Conservation (phyloP, 2,113 vertebrate species). For the Rhinoderma darwinii region DNA sequence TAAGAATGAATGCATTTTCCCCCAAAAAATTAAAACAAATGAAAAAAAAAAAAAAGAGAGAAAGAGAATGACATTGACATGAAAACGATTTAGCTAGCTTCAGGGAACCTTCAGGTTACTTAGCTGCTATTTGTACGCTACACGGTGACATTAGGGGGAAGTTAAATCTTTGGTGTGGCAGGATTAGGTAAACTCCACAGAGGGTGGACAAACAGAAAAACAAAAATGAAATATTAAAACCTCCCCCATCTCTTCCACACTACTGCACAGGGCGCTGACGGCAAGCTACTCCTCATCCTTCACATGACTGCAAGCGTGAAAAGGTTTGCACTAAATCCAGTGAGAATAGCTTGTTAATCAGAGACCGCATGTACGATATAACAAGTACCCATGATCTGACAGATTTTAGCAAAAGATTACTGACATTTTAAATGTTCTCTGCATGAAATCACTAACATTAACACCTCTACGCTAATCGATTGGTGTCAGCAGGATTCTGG, state of each 20-base stretch:
- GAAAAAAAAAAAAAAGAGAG: not conserved
- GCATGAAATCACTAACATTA: slow-evolving; percentile 71
- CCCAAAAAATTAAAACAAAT: not conserved
- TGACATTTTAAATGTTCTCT: slow-evolving; percentile 69
- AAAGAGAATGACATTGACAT: slow-evolving; percentile 39
- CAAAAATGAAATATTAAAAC: slow-evolving; percentile 67
- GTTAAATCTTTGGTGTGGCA: slow-evolving; percentile 53
- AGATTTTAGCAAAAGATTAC: slow-evolving; percentile 69
- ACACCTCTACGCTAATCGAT: slow-evolving; percentile 70
- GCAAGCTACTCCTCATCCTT: slow-evolving; percentile 60
- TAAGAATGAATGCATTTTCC: too few species aligned
- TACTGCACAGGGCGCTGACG: slow-evolving; percentile 50
- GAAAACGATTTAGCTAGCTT: slow-evolving; percentile 61
- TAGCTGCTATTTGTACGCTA: slow-evolving; percentile 59
- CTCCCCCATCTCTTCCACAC: slow-evolving; percentile 22
- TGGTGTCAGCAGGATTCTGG: slow-evolving; percentile 70
- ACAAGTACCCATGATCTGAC: slow-evolving; percentile 65
- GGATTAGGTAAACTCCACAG: slow-evolving; percentile 62
- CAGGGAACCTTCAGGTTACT: slow-evolving; percentile 65
- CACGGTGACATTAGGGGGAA: slow-evolving; percentile 61
- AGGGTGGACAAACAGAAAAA: slow-evolving; percentile 68
- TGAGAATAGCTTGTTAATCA: slow-evolving; percentile 63
- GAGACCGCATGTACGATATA: slow-evolving; percentile 62
- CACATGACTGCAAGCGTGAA: slow-evolving; percentile 54
- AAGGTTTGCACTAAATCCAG: slow-evolving; percentile 18